Conservation (phyloP, 2,888 invertebrate genomes). For the Melitaea athalia region DNA sequence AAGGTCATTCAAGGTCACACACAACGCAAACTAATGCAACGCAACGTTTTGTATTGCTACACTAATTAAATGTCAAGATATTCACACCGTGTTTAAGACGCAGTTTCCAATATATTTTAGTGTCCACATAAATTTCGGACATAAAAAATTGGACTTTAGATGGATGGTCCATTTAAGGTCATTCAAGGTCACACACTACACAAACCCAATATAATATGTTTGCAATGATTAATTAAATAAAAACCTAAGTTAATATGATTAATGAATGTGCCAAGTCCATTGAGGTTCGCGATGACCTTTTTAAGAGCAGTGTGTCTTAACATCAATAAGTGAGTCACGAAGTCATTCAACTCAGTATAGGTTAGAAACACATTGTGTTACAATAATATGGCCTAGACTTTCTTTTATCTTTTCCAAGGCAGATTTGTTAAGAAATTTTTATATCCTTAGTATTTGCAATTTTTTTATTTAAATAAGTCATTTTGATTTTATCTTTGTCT, state of each 20-base stretch:
- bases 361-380: slow-evolving; percentile 31
- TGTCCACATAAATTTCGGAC: no score
- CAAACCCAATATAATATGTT: slow-evolving; percentile 17
- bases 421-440: background rate
- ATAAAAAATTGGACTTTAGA: no score
- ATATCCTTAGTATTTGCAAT: no score
- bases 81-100: slow-evolving; percentile 18
- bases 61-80: slow-evolving; percentile 18
- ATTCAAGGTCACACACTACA: background rate
- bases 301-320: slow-evolving; percentile 56
- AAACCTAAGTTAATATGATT: slow-evolving; percentile 41
- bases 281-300: slow-evolving; percentile 62
- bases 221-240: slow-evolving; percentile 43
- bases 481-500: no score
- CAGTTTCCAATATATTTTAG: background rate
- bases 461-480: no score
- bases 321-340: slow-evolving; percentile 65
- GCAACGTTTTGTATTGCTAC: background rate
- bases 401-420: background rate
- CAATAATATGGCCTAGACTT: background rate
- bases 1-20: background rate
- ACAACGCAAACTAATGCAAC: background rate
- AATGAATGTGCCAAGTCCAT: slow-evolving; percentile 25
- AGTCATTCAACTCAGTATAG: slow-evolving; percentile 66
- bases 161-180: no score